Conservation (phyloP, 2,888 invertebrate species). For the Cenopis cana region DNA sequence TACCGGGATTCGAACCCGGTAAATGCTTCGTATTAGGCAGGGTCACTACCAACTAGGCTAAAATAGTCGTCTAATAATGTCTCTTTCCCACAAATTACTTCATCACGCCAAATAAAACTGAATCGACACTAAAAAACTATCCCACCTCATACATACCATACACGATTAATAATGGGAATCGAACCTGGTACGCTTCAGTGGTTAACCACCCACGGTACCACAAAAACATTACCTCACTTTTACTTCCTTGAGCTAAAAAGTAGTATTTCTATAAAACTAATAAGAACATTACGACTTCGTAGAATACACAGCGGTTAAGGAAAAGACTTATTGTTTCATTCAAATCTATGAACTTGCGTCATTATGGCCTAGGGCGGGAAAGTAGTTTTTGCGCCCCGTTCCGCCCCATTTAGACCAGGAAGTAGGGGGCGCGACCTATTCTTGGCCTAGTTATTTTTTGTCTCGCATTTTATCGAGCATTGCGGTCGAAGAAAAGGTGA, state of each 20-base stretch:
- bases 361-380: not conserved
- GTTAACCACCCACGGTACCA: constrained; percentile 30
- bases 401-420: constrained; percentile 71
- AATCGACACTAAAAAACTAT: not conserved
- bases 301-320: not conserved
- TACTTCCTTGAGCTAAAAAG: constrained; percentile 5
- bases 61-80: too few relatives aligned
- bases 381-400: constrained; percentile 54
- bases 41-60: too few relatives aligned
- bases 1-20: too few relatives aligned
- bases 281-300: not conserved
- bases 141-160: not conserved
- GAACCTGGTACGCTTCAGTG: constrained; percentile 21
- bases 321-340: not conserved
- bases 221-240: constrained; percentile 20
- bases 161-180: constrained; percentile 18
- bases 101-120: not conserved
- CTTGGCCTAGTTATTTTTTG: constrained; percentile 65
- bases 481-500: constrained; percentile 1
- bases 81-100: not conserved
- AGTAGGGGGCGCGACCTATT: constrained; percentile 67
- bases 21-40: too few relatives aligned
- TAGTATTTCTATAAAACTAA: not conserved
- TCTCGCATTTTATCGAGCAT: constrained; percentile 37
- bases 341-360: constrained; percentile 1